Evolutionary conservation across 2,888 invertebrate species (phyloP).

Genomic region (Crematogaster levior): DNA sequence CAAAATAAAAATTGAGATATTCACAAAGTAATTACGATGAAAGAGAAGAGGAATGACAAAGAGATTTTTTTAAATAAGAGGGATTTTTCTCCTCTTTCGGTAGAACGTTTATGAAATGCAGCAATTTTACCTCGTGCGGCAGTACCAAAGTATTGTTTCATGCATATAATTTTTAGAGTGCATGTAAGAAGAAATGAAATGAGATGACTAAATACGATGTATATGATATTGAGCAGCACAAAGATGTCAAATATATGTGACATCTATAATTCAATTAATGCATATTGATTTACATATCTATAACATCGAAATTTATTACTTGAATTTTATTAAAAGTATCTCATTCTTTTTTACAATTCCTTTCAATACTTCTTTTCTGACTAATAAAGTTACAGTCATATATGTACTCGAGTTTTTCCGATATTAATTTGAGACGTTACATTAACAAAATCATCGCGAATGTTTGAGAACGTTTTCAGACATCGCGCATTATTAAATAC

Average conservation of each 20-base stretch:
- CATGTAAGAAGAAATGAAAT: not conserved
- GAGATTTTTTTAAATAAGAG: not conserved
- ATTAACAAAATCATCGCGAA: conserved; percentile 25
- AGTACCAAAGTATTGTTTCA: not conserved
- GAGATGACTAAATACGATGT: not conserved
- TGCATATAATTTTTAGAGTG: conserved; percentile 7
- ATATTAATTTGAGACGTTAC: not conserved
- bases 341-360: not conserved
- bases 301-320: not conserved
- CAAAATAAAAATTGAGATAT: conserved; percentile 24
- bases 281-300: not conserved
- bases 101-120: not conserved
- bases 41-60: not conserved
- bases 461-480: conserved; percentile 19
- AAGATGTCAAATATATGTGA: conserved; percentile 4
- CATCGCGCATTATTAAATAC: conserved; percentile 67
- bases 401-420: not conserved
- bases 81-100: not conserved
- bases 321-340: not conserved
- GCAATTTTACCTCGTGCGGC: not conserved
- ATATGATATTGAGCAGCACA: not conserved
- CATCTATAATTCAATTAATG: not conserved
- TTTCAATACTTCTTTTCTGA: not conserved
- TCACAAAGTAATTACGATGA: conserved; percentile 21
- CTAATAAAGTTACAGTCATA: not conserved